A percentile compares a stretch with the other conserved stretches of the same genome.
Conservation (phyloP, 92 coral and sea anemone species). For the Pocillopora meandrina region DNA sequence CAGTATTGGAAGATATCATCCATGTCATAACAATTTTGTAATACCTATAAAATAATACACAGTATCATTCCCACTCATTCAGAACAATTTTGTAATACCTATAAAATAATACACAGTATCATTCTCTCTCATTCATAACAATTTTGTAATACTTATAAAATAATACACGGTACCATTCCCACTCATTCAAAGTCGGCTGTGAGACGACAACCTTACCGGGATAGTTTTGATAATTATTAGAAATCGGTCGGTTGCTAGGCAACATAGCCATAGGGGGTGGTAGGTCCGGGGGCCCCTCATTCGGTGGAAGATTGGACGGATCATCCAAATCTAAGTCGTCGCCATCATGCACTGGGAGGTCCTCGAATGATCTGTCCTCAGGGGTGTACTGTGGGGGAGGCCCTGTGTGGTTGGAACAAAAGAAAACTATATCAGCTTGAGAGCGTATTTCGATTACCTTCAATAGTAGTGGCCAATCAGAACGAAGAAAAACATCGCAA, state of each 20-base stretch:
- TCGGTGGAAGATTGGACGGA: constrained; percentile 58
- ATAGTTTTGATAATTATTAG: constrained; percentile 17
- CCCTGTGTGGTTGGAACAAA: constrained; percentile 44
- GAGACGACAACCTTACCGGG: constrained; percentile 42
- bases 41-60: too few species aligned
- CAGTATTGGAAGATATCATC: too few species aligned
- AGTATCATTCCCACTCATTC: too few species aligned
- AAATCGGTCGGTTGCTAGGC: constrained; percentile 21
- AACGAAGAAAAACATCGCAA: too few species aligned
- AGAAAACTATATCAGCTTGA: too few species aligned
- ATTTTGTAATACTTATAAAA: too few species aligned
- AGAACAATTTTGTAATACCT: too few species aligned
- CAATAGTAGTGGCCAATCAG: too few species aligned
- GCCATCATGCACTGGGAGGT: constrained; percentile 35
- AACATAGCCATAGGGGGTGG: constrained; percentile 94
- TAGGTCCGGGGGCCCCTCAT: constrained; percentile 81
- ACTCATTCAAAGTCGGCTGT: neutral
- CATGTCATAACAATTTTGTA: too few species aligned
- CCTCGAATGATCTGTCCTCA: constrained; percentile 69
- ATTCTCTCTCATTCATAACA: too few species aligned
- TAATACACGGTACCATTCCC: too few species aligned
- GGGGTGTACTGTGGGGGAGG: constrained; percentile 98
- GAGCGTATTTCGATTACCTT: neutral
- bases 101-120: too few species aligned
- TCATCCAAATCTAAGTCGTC: constrained; percentile 74